Conservation (phyloP, 1,140 invertebrate species). For the Glossosoma conforme region DNA sequence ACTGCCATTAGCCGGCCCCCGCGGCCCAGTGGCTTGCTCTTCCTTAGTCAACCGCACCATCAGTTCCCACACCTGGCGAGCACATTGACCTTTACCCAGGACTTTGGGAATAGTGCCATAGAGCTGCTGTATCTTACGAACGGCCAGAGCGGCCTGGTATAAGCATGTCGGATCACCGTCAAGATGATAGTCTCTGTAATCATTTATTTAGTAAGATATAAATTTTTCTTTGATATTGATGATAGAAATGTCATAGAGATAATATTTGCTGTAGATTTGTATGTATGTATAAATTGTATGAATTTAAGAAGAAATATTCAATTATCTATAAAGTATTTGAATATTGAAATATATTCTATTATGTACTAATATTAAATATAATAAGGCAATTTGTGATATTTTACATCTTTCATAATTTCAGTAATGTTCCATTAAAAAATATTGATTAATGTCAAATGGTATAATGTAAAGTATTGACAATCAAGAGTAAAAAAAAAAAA, state of each 20-base stretch:
- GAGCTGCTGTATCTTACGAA: slow-evolving; percentile 79
- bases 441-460: too few relatives aligned
- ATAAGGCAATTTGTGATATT: too few relatives aligned
- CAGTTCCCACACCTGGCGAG: slow-evolving; percentile 85
- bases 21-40: slow-evolving; percentile 45
- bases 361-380: too few relatives aligned
- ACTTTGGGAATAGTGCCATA: slow-evolving; percentile 88
- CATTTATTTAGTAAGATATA: neutral
- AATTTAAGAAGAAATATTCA: too few relatives aligned
- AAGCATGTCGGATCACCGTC: slow-evolving; percentile 86
- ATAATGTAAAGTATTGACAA: too few relatives aligned
- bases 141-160: slow-evolving; percentile 81
- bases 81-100: slow-evolving; percentile 83
- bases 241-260: neutral
- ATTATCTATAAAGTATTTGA: too few relatives aligned
- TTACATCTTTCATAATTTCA: too few relatives aligned
- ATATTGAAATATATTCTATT: too few relatives aligned
- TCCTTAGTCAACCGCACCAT: slow-evolving; percentile 72
- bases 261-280: too few relatives aligned
- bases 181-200: slow-evolving; percentile 69
- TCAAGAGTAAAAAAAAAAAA: too few relatives aligned
- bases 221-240: neutral
- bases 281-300: neutral
- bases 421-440: too few relatives aligned
- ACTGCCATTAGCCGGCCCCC: slow-evolving; percentile 42